These are phyloP conservation scores for Vollenhovia emeryi DNA, from an alignment of 1,140 invertebrate species.

Conservation along the genomic window DNA sequence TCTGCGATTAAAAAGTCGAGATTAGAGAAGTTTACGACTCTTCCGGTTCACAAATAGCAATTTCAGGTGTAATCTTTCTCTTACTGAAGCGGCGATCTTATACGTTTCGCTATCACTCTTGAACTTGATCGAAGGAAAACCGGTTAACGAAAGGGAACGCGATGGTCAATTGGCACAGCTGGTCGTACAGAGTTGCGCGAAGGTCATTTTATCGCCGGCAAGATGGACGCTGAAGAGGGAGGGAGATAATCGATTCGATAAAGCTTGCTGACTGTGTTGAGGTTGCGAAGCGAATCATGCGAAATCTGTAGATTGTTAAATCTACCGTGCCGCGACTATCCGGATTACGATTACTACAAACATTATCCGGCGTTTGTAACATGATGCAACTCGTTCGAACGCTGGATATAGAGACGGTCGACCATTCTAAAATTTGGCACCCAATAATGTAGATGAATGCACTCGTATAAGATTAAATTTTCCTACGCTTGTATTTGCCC, in stretches of 20 bases:
- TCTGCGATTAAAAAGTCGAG: background rate
- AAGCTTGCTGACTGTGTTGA: background rate
- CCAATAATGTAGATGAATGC: slow-evolving; percentile 17
- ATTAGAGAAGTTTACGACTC: background rate
- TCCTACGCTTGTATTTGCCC: background rate
- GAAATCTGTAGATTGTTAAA: slow-evolving; percentile 37
- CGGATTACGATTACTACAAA: slow-evolving; percentile 47
- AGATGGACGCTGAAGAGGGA: background rate
- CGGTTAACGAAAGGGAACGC: slow-evolving; percentile 22
- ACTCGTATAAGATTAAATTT: background rate
- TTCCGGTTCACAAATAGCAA: background rate
- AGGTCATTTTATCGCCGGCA: slow-evolving; percentile 32
- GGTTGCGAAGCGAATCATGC: slow-evolving; percentile 7
- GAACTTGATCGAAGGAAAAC: slow-evolving; percentile 43
- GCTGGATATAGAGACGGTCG: background rate
- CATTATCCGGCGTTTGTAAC: slow-evolving; percentile 39
- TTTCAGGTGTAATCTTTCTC: background rate
- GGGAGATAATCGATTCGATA: slow-evolving; percentile 1
- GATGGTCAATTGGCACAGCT: slow-evolving; percentile 22
- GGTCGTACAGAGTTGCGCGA: background rate
- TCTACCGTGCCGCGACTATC: background rate
- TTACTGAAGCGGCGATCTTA: background rate
- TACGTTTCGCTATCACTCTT: background rate
- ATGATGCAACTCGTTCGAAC: background rate
- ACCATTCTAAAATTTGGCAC: slow-evolving; percentile 36